A percentile compares a stretch with the other conserved stretches of the same genome.
Conservation (phyloP, 2,113 vertebrate genomes). For the Ctenomys sociabilis region DNA sequence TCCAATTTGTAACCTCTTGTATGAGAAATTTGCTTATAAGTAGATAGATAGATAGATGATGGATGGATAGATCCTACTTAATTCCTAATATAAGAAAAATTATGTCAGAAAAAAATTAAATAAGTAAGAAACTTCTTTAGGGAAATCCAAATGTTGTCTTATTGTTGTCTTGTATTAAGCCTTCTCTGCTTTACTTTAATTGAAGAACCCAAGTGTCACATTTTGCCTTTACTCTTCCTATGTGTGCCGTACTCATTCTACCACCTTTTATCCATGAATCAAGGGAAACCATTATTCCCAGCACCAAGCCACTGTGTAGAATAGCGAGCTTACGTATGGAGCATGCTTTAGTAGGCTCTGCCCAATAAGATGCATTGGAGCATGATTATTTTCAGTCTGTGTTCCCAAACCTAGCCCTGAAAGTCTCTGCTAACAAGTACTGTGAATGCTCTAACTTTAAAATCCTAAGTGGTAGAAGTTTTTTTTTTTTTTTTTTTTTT, state of each 20-base stretch:
- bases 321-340: not conserved
- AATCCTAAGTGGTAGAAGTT: not conserved
- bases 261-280: not conserved
- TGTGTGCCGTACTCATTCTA: not conserved
- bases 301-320: not conserved
- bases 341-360: not conserved
- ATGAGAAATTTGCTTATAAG: not conserved
- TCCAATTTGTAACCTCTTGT: not conserved
- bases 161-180: not conserved
- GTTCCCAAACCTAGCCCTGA: not conserved
- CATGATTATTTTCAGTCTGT: not conserved
- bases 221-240: not conserved
- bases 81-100: not conserved
- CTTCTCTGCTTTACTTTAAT: not conserved
- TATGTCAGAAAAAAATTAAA: not conserved
- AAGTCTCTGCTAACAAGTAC: not conserved
- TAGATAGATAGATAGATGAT: not conserved
- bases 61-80: not conserved
- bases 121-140: not conserved
- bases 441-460: not conserved
- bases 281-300: not conserved
- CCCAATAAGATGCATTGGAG: not conserved
- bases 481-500: no score
- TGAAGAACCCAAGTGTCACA: not conserved
- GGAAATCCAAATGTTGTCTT: not conserved